phyloP scores from a whole-genome alignment of 2,113 vertebrate genomes.

The Albula glossodonta region DNA sequence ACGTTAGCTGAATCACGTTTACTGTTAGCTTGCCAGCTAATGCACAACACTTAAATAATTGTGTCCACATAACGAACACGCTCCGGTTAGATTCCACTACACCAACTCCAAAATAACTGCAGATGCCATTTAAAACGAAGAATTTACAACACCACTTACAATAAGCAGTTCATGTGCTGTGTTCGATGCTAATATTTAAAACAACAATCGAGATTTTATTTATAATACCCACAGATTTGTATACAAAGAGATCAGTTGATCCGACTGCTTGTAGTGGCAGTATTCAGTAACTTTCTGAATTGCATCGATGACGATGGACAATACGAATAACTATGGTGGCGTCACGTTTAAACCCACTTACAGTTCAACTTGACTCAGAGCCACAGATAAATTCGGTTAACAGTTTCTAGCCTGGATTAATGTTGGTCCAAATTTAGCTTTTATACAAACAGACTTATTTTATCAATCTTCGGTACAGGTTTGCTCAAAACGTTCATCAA shows the following conservation, averaged over 20 bases:
- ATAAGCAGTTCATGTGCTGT: background rate
- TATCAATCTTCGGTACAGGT: background rate
- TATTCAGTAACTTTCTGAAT: background rate
- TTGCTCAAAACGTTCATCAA: too few species aligned
- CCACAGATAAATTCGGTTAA: background rate
- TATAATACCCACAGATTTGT: background rate
- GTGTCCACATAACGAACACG: background rate
- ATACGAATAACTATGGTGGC: background rate
- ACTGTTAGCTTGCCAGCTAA: background rate
- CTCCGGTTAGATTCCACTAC: background rate
- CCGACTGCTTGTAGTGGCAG: background rate
- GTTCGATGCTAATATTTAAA: background rate
- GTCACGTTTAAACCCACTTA: background rate
- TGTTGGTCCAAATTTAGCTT: too few species aligned
- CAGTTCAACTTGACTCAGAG: background rate
- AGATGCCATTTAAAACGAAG: background rate
- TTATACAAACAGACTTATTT: background rate
- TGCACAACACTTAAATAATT: background rate
- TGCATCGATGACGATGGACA: background rate
- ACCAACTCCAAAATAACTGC: background rate
- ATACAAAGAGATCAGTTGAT: background rate
- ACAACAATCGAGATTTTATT: background rate
- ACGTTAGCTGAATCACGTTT: too few species aligned
- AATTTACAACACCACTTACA: background rate
- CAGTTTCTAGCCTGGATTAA: background rate